Percentiles rank a stretch among this genome's conserved stretches.
phyloP scores from a whole-genome alignment of 92 coral and sea anemone species.

The Actinernus sp. region DNA sequence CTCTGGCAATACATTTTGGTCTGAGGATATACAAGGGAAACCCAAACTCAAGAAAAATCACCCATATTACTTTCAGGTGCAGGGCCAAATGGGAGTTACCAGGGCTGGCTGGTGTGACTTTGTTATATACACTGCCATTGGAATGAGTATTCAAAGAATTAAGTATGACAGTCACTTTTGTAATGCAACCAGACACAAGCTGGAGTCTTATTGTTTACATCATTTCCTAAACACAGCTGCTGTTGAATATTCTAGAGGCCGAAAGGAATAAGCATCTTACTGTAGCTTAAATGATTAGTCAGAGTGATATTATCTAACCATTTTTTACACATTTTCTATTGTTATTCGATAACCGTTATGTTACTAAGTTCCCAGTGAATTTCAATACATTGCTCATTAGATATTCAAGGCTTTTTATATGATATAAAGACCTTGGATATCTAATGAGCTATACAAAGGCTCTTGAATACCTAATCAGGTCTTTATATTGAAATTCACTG shows the following conservation, averaged over 20 bases:
- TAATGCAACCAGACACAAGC: conserved; percentile 12
- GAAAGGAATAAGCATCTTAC: background rate
- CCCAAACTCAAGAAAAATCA: conserved; percentile 21
- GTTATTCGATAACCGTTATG: too few relatives aligned
- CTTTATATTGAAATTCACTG: too few relatives aligned
- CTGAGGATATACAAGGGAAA: background rate
- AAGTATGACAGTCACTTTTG: conserved; percentile 10
- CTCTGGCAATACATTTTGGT: background rate
- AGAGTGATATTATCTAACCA: too few relatives aligned
- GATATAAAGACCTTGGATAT: too few relatives aligned
- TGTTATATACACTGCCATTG: conserved; percentile 11
- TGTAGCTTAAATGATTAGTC: too few relatives aligned
- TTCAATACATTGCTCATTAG: too few relatives aligned
- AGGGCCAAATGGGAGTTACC: conserved; percentile 66
- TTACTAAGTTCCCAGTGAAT: too few relatives aligned
- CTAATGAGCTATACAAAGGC: too few relatives aligned
- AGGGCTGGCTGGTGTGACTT: conserved; percentile 13
- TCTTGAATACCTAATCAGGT: too few relatives aligned
- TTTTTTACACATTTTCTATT: too few relatives aligned
- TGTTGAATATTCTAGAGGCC: background rate
- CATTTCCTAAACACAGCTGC: conserved; percentile 38
- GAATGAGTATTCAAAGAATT: conserved; percentile 42
- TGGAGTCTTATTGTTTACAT: conserved; percentile 22
- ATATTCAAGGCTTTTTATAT: too few relatives aligned
- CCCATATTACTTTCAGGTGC: conserved; percentile 60